Evolutionary conservation across 2,797 vertebrate genomes (phyloP).

Genomic region (Poeciliopsis turneri): DNA sequence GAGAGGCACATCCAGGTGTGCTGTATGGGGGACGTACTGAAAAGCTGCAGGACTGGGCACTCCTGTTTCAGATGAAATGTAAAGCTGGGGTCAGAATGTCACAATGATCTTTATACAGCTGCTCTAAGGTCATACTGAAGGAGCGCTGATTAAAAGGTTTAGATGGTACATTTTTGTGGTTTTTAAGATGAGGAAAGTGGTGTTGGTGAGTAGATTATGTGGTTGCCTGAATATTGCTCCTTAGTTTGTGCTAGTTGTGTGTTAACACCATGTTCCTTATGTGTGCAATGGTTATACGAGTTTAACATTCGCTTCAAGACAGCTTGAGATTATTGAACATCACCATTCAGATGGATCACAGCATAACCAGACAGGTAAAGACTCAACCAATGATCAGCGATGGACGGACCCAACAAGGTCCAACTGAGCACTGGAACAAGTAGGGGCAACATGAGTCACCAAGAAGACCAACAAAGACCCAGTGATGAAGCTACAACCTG

Average conservation of each 20-base stretch:
- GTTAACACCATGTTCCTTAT: no score
- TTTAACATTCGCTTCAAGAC: no score
- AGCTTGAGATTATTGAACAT: not conserved
- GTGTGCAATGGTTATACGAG: no score
- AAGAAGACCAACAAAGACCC: not conserved
- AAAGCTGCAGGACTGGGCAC: not conserved
- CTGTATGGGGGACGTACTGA: not conserved
- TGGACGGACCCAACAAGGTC: no score
- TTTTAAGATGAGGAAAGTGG: no score
- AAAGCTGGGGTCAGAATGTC: not conserved
- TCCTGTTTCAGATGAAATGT: not conserved
- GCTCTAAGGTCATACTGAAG: no score
- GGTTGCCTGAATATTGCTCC: no score
- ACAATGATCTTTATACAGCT: no score
- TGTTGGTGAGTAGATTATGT: no score
- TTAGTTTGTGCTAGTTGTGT: no score
- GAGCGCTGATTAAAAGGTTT: no score
- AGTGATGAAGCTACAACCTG: not conserved
- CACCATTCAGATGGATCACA: not conserved
- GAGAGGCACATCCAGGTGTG: not conserved
- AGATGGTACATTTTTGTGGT: no score
- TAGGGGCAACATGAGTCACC: not conserved
- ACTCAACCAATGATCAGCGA: not conserved
- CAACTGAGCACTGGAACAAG: not conserved
- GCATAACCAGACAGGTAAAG: not conserved